Conservation (phyloP, 2,797 vertebrate genomes). For the Urocyon cinereoargenteus region DNA sequence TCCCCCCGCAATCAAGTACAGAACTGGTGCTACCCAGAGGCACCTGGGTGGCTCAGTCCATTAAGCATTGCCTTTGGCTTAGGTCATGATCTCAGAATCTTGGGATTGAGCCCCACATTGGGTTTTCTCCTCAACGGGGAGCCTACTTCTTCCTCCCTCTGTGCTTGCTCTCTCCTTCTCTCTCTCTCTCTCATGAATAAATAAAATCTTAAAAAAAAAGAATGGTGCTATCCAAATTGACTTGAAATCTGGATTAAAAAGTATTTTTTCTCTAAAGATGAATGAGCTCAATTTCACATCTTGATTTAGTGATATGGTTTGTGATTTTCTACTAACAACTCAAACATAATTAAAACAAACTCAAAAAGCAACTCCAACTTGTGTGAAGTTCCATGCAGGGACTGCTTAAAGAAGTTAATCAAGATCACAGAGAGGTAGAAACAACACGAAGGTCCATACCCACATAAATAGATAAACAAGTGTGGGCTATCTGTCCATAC, state of each 20-base stretch:
- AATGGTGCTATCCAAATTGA: neutral
- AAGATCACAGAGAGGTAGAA: neutral
- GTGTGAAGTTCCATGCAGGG: neutral
- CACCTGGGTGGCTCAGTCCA: too few species aligned
- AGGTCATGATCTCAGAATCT: too few species aligned
- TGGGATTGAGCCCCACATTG: too few species aligned
- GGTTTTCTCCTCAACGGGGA: too few species aligned
- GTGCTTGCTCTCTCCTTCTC: too few species aligned
- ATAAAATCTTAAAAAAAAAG: too few species aligned
- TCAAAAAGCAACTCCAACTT: neutral
- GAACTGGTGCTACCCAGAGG: neutral
- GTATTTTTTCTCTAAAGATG: neutral
- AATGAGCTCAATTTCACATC: neutral
- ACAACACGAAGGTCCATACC: neutral
- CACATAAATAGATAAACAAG: neutral
- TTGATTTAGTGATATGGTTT: neutral
- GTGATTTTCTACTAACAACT: neutral
- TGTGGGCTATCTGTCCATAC: neutral
- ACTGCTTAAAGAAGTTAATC: neutral
- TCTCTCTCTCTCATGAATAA: too few species aligned
- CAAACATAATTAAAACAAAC: neutral
- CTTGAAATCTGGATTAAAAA: neutral
- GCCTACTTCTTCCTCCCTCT: too few species aligned
- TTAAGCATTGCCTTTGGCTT: too few species aligned
- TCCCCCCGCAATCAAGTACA: neutral